A percentile compares a stretch with the other conserved stretches of the same genome.
These are phyloP conservation scores for Xiphorhynchus erythropygius DNA, from an alignment of 2,797 vertebrate species.

Conservation along the genomic window DNA sequence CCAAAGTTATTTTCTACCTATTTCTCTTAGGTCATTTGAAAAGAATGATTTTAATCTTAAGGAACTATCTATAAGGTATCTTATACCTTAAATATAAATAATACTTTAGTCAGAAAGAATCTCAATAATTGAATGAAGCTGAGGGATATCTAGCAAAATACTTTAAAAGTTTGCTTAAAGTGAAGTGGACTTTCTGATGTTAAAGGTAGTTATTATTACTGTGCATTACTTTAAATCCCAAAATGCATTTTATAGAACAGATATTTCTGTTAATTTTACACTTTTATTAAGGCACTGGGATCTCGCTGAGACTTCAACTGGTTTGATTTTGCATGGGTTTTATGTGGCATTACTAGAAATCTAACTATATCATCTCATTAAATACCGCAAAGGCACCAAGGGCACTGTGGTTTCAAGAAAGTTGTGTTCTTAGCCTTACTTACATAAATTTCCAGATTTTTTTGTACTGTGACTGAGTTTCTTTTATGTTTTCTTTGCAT, in stretches of 20 bases:
- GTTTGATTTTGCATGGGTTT: neutral
- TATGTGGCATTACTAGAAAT: neutral
- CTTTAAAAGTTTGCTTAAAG: neutral
- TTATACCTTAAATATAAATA: neutral
- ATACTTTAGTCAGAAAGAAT: neutral
- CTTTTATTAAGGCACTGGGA: neutral
- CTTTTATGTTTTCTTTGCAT: constrained; percentile 6
- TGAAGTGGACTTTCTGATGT: neutral
- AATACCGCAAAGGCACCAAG: neutral
- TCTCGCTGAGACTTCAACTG: neutral
- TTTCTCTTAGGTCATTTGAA: neutral
- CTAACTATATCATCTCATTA: neutral
- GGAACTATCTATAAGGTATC: neutral
- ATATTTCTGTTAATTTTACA: neutral
- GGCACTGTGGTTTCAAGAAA: neutral
- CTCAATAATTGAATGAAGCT: neutral
- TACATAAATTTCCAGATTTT: neutral
- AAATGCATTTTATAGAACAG: neutral
- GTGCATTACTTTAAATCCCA: neutral
- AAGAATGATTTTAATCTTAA: neutral
- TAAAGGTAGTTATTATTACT: neutral
- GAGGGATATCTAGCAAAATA: neutral
- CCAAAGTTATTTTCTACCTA: neutral
- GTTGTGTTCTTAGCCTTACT: neutral
- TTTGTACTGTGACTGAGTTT: neutral